phyloP scores from a whole-genome alignment of 2,888 invertebrate species.

The Teleogryllus oceanicus region DNA sequence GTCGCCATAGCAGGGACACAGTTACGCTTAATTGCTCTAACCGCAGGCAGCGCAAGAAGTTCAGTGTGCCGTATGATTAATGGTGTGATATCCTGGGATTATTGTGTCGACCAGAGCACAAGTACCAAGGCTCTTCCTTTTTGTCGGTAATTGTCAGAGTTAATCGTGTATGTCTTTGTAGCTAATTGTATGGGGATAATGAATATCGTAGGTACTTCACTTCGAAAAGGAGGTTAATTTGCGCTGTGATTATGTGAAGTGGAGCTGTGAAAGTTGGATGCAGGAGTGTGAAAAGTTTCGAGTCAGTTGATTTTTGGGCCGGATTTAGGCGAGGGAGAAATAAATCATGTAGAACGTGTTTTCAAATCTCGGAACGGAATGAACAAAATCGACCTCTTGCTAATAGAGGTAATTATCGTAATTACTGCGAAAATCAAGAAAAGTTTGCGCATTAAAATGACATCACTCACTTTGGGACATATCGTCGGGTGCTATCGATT shows the following conservation, averaged over 20 bases:
- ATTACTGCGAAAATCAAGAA: background rate
- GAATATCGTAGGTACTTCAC: background rate
- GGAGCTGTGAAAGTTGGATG: too few relatives aligned
- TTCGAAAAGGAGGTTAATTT: background rate
- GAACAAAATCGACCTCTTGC: background rate
- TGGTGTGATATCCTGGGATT: background rate
- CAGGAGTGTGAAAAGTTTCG: too few relatives aligned
- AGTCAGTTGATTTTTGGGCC: too few relatives aligned
- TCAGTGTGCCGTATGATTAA: background rate
- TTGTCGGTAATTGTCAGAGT: background rate
- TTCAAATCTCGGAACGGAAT: too few relatives aligned
- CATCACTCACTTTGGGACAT: too few relatives aligned
- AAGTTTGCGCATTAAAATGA: too few relatives aligned
- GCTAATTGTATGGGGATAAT: background rate
- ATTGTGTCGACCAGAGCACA: conserved; percentile 5
- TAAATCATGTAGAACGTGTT: background rate
- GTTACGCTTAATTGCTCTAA: conserved; percentile 8
- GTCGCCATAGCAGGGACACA: background rate
- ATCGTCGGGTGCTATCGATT: too few relatives aligned
- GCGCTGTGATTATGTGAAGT: too few relatives aligned
- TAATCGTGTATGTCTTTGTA: background rate
- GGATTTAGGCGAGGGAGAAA: background rate
- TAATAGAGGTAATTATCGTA: background rate
- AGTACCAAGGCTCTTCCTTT: background rate
- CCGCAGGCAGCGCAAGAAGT: background rate